Conservation (phyloP, 1,140 invertebrate species). For the Zelostemma sp. region DNA sequence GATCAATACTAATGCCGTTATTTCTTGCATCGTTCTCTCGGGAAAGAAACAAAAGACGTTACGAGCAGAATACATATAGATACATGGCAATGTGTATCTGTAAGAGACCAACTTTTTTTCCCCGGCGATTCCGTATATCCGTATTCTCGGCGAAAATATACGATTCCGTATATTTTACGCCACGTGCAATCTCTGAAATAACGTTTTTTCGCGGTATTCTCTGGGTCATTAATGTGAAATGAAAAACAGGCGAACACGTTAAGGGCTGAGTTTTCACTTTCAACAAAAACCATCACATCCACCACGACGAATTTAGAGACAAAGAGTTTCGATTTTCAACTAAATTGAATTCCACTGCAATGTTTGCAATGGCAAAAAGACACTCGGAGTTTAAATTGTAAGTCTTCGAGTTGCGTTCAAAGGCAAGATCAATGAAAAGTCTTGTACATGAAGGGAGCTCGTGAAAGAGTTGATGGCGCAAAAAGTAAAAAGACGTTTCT, state of each 20-base stretch:
- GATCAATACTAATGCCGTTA: constrained; percentile 60
- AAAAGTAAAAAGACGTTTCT: constrained; percentile 12
- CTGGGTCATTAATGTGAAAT: background rate
- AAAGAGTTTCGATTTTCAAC: too few relatives aligned
- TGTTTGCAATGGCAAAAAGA: too few relatives aligned
- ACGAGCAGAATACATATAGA: background rate
- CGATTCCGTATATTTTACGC: background rate
- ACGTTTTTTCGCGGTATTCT: background rate
- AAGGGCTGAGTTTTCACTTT: background rate
- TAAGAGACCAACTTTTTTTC: background rate
- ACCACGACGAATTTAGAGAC: too few relatives aligned
- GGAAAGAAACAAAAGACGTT: constrained; percentile 9
- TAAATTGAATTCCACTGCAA: too few relatives aligned
- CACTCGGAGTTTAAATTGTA: constrained; percentile 5
- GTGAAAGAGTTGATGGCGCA: constrained; percentile 1
- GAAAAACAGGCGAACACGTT: background rate
- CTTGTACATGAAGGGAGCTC: constrained; percentile 45
- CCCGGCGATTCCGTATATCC: background rate
- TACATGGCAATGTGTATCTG: background rate
- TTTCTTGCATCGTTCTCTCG: constrained; percentile 38
- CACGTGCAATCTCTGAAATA: background rate
- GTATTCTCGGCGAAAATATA: background rate
- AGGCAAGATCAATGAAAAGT: constrained; percentile 55
- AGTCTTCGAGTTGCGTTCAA: constrained; percentile 11
- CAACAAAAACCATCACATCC: too few relatives aligned